phyloP scores from a whole-genome alignment of 2,113 vertebrate genomes.

The Rhynchomys soricoides region DNA sequence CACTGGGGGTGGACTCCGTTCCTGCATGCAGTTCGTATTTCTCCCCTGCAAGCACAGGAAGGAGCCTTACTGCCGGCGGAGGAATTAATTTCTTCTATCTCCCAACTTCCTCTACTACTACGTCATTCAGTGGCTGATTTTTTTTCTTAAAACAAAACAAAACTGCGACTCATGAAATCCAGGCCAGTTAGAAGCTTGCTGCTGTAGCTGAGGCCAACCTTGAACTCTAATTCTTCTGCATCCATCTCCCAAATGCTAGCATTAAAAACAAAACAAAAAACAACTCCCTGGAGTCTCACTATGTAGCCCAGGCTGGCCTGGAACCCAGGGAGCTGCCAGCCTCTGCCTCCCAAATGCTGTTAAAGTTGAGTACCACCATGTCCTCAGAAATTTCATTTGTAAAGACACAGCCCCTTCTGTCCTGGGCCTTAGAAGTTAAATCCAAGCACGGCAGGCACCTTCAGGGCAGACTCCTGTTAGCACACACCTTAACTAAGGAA shows the following conservation, averaged over 20 bases:
- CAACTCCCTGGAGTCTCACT: neutral
- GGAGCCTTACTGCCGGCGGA: neutral
- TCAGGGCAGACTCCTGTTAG: neutral
- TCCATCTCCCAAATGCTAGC: neutral
- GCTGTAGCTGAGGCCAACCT: neutral
- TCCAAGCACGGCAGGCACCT: neutral
- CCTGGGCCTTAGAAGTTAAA: neutral
- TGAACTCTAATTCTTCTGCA: neutral
- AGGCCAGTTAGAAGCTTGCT: neutral
- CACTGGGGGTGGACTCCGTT: conserved; percentile 97
- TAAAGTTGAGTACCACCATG: neutral
- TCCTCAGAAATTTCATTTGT: neutral
- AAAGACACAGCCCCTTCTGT: neutral
- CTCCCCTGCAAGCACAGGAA: conserved; percentile 88
- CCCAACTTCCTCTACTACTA: neutral
- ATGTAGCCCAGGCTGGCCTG: neutral
- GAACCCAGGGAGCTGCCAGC: neutral
- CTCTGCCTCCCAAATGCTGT: neutral
- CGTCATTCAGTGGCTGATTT: no score
- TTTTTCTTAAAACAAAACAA: no score
- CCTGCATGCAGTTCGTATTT: conserved; percentile 98
- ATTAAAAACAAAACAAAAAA: neutral
- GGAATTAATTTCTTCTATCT: neutral
- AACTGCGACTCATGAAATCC: neutral
- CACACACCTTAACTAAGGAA: neutral